Base-by-base conservation (phyloP, 2,888 invertebrate species). In the Plutella xylostella region DNA sequence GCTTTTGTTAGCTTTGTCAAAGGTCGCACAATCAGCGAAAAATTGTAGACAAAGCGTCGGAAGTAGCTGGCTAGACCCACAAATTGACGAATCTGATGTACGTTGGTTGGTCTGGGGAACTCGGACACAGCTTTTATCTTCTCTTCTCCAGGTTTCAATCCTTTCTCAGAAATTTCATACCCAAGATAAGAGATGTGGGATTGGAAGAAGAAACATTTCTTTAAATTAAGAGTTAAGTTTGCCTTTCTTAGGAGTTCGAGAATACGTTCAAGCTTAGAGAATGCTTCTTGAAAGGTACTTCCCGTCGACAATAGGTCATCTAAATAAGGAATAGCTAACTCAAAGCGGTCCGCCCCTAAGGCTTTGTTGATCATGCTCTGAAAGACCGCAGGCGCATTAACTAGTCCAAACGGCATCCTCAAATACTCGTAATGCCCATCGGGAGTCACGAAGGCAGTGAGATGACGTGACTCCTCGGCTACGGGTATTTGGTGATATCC, bases 381-480 rank as follows among this genome's bases (percentile, higher is more conserved):
- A 40, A 63, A 61, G 1, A 57, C 53, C 2, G 52, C 47, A 1
- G 59, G 58, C 0, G 55, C 60, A 25, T 61, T 62, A 3, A 34
- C 35, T 9, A 55, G 33, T 2, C 55, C 55, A 40, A 57, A 56
- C 1, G 53, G 53, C 35, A 47, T 48, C 44, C 48, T 51, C 2
- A 39, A 17, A 34, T 59, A 62, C 9, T 64, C 55, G 35, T 51
- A 65, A 64, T 52, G 45, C n/a, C n/a, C n/a, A n/a, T n/a, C n/a
- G n/a, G n/a, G n/a, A n/a, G n/a, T n/a, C n/a, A n/a, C n/a, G n/a
- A 67, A 65, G 1, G 61, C 55, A 0, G 63, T 66, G 28, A 56
- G 57, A 38, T 61, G 55, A 20, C 48, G 45, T 17, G 58, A 55
- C 6, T 46, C 45, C 19, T 51, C 48, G 12, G 53, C 48, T 2